Evolutionary conservation across 2,113 vertebrate genomes (phyloP), one percentile per base, ranked within the genome.

Genomic region (Podiceps cristatus): DNA sequence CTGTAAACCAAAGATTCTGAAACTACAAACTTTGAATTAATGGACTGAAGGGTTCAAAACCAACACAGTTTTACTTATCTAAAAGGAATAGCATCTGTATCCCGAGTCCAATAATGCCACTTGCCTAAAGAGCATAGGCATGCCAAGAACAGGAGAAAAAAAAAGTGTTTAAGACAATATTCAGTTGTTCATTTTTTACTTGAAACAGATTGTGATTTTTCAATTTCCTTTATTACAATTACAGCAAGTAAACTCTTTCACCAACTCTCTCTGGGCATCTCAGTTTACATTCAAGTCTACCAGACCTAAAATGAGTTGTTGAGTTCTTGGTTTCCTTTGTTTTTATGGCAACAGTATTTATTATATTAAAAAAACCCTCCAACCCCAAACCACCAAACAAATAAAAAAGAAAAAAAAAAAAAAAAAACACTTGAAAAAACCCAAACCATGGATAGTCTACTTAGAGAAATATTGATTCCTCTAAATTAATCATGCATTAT

Each of bases 191-290:
- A 13, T 58, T 96, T 97, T 94, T 98, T 35, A 94, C 97, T 72
- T 96, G 96, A 96, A 98, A 95, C 82, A 40, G 75, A 88, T 86
- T 96, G 90, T 96, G 91, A 82, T 96, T 97, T 98, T 95, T 60
- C 96, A 96, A 97, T 97, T 95, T 97, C 91, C 77, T 91, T 93
- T 92, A 97, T 97, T 97, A 95, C 93, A 98, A 97, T 96, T 98
- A 96, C 42, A 91, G 55, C 72, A 83, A 96, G 96, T 95, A 97
- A 97, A 97, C 92, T 94, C 82, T 97, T 97, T 95, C 84, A 90
- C 86, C 75, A 98, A 13, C 53, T 97, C 96, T 97, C 96, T 90
- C 87, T 91, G 96, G 95, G 86, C 86, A 94, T 90, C 86, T 98
- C 96, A 86, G 59, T 80, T 98, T 98, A 98, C 94, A 17, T 84